Evolutionary conservation across 2,888 invertebrate species (phyloP).

Genomic region (Coleophora flavipennella): DNA sequence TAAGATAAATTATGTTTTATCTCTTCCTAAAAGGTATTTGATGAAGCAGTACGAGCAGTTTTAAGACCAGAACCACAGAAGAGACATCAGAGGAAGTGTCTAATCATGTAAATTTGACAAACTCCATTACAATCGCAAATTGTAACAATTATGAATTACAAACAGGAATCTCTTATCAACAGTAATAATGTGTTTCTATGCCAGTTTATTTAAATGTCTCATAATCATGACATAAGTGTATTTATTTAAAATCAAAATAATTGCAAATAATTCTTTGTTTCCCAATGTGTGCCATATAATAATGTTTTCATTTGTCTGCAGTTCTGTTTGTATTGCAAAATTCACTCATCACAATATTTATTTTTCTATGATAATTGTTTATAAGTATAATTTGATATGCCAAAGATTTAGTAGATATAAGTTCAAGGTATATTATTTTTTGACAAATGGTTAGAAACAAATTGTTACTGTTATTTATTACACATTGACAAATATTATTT

Average conservation of each 20-base stretch:
- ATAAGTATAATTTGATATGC: conserved; percentile 49
- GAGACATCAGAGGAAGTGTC: conserved; percentile 93
- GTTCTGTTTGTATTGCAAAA: conserved; percentile 12
- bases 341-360: conserved; percentile 43
- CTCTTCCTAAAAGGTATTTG: conserved; percentile 84
- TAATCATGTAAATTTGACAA: conserved; percentile 76
- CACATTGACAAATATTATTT: conserved; percentile 52
- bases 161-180: conserved; percentile 53
- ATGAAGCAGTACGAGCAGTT: conserved; percentile 98
- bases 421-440: conserved; percentile 17
- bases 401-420: conserved; percentile 68
- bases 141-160: conserved; percentile 20
- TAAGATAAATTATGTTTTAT: conserved; percentile 1
- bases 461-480: conserved; percentile 56
- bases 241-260: neutral
- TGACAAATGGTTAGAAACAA: conserved; percentile 49
- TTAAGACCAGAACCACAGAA: conserved; percentile 97
- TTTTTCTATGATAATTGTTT: conserved; percentile 28
- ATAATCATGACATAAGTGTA: neutral
- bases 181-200: conserved; percentile 63
- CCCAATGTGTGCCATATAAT: conserved; percentile 31
- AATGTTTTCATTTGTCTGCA: conserved; percentile 15
- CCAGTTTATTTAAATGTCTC: conserved; percentile 18
- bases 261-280: neutral
- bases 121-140: conserved; percentile 32